phyloP scores from a whole-genome alignment of 2,113 vertebrate genomes.

The Zosterops japonicus region DNA sequence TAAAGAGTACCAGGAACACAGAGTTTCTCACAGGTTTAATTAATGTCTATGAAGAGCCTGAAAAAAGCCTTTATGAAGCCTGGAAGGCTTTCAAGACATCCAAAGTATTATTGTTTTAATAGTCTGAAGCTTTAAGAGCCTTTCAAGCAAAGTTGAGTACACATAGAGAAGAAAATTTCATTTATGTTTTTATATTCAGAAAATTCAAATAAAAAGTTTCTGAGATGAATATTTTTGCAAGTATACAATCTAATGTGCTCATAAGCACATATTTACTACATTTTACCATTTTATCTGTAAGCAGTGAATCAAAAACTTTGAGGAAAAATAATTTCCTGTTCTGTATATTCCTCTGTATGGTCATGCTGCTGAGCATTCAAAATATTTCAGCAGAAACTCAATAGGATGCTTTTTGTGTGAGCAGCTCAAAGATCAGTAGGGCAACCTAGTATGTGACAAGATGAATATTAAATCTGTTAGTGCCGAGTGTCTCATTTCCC shows the following conservation, averaged over 20 bases:
- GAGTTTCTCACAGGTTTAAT: background rate
- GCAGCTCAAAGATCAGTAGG: background rate
- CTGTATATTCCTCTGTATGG: background rate
- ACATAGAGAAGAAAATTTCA: background rate
- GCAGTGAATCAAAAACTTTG: conserved; percentile 30
- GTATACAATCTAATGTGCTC: background rate
- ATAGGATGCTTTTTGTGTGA: conserved; percentile 20
- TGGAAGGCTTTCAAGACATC: background rate
- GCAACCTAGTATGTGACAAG: conserved; percentile 5
- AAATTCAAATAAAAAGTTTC: background rate
- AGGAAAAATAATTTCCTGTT: conserved; percentile 56
- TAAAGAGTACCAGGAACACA: background rate
- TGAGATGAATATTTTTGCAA: background rate
- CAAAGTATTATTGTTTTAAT: background rate
- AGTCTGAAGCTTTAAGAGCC: background rate
- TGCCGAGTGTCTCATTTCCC: conserved; percentile 48
- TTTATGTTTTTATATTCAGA: background rate
- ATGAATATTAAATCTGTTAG: conserved; percentile 37
- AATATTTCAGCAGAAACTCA: conserved; percentile 61
- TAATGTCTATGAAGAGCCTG: background rate
- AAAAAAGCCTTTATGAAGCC: background rate
- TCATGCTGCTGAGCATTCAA: conserved; percentile 10
- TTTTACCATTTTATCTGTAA: conserved; percentile 11
- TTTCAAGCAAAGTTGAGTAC: background rate
- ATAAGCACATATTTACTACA: background rate